Evolutionary conservation across 2,888 invertebrate genomes (phyloP).

Genomic region (Anarsia innoxiella): DNA sequence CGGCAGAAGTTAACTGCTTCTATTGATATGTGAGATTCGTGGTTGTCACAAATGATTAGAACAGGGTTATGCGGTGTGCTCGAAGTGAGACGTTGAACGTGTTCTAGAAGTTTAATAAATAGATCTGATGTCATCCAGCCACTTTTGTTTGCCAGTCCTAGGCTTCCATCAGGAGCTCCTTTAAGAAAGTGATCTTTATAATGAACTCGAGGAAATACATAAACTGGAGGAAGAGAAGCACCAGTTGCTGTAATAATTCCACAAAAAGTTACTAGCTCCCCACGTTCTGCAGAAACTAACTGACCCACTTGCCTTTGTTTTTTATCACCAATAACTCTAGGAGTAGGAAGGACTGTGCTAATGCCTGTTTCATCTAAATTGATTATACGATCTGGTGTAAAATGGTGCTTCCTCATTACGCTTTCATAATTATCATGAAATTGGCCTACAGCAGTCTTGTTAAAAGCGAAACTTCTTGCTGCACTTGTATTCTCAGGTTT

Average conservation of each 20-base stretch:
- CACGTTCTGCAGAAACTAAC: constrained; percentile 18
- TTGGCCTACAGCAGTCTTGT: constrained; percentile 11
- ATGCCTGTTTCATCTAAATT: constrained; percentile 19
- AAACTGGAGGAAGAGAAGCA: constrained; percentile 28
- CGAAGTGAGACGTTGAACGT: constrained; percentile 13
- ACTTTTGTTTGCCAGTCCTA: constrained; percentile 19
- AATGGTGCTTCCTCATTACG: constrained; percentile 12
- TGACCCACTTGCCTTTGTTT: constrained; percentile 19
- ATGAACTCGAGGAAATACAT: constrained; percentile 34
- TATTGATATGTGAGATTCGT: constrained; percentile 13
- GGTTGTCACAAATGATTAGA: constrained; percentile 19
- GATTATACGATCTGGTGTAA: constrained; percentile 11
- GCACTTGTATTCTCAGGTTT: constrained; percentile 15
- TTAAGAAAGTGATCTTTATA: constrained; percentile 29
- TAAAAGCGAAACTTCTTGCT: constrained; percentile 17
- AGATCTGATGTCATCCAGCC: constrained; percentile 18
- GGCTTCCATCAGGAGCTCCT: constrained; percentile 28
- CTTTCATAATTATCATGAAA: constrained; percentile 13
- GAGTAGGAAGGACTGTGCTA: constrained; percentile 13
- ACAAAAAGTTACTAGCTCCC: no score
- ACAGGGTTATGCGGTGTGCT: constrained; percentile 14
- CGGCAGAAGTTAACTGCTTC: constrained; percentile 10
- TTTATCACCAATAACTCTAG: constrained; percentile 14
- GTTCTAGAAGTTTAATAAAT: constrained; percentile 17
- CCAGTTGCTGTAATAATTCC: no score